Base-by-base conservation (phyloP, 1,140 invertebrate species). In the Argopecten irradians region DNA sequence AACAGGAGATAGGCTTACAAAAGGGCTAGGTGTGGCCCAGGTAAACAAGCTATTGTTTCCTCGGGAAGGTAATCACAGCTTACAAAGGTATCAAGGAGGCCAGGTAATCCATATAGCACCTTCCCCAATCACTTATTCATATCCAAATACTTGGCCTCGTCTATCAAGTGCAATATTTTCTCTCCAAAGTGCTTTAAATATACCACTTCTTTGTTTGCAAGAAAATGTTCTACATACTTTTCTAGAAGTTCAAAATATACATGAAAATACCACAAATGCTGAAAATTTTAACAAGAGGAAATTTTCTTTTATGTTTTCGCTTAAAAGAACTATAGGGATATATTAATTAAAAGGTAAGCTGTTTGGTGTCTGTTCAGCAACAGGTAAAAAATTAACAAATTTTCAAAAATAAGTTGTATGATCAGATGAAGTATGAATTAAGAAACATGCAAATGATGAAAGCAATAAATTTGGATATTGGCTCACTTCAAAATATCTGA, bases 71-170 rank as follows among this genome's bases (percentile, higher is more conserved):
- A 28, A 71, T 71, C 55, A 71, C 55, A 71, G 55, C 55, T 71
- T 28, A 71, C 55, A 71, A 71, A 71, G 55, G 55, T 71, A 71
- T 71, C 55, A 71, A 28, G 22, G 55, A 71, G 55, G 55, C 55
- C 55, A n/a, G 43, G 22, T 71, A 71, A 71, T 71, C 55, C 55
- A 28, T n/a, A 71, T 71, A 71, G 55, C 55, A 71, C 55, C 55
- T 71, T 71, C 55, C 55, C 3, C 55, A 71, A 71, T 71, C 22
- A 71, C 55, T 71, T 71, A 71, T 71, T 71, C 55, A 71, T 71
- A 71, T 71, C 22, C 55, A 71, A 71, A 71, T 71, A 71, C n/a
- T 22, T 28, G 22, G n/a, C 5, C 16, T n/a, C 8, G 55, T 71
- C 5, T 11, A 46, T 8, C 28, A 1, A 28, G 11, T 28, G 55